These are phyloP conservation scores for Xanthostigma xanthostigma DNA, from an alignment of 2,888 invertebrate genomes.

Conservation along the genomic window DNA sequence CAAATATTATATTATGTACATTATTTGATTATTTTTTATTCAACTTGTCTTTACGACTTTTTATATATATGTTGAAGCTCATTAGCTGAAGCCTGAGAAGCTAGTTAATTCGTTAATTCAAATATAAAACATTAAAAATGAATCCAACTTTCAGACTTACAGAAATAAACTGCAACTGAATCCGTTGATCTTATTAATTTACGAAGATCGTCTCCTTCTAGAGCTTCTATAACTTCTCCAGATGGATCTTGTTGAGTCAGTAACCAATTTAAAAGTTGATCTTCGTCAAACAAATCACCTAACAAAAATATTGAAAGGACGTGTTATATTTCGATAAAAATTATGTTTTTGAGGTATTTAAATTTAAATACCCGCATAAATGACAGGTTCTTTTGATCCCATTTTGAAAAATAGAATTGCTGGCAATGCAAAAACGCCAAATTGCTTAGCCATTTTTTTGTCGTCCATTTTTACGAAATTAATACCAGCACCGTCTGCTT, in stretches of 20 bases:
- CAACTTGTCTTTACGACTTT: too few species aligned
- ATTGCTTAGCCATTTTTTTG: slow-evolving; percentile 70
- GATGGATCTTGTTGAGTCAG: slow-evolving; percentile 84
- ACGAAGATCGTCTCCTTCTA: slow-evolving; percentile 64
- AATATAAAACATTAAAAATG: slow-evolving; percentile 5
- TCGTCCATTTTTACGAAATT: slow-evolving; percentile 89
- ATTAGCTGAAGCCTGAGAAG: slow-evolving; percentile 2
- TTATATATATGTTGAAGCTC: too few species aligned
- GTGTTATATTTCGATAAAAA: neutral
- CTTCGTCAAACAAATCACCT: slow-evolving; percentile 78
- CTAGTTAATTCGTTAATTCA: slow-evolving; percentile 12
- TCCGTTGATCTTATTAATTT: slow-evolving; percentile 64
- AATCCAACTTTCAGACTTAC: slow-evolving; percentile 44
- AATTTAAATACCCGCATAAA: slow-evolving; percentile 57
- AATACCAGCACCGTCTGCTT: slow-evolving; percentile 78
- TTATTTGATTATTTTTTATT: too few species aligned
- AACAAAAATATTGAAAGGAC: slow-evolving; percentile 12
- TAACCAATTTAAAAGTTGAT: slow-evolving; percentile 79
- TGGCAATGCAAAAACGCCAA: slow-evolving; percentile 79
- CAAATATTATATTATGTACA: too few species aligned
- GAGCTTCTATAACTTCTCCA: slow-evolving; percentile 78
- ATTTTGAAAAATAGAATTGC: slow-evolving; percentile 82
- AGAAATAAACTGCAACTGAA: slow-evolving; percentile 81
- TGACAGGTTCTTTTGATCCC: slow-evolving; percentile 77
- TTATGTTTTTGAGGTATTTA: neutral